phyloP scores from a whole-genome alignment of 2,888 invertebrate genomes.

The Pseudolycoriella hygida region DNA sequence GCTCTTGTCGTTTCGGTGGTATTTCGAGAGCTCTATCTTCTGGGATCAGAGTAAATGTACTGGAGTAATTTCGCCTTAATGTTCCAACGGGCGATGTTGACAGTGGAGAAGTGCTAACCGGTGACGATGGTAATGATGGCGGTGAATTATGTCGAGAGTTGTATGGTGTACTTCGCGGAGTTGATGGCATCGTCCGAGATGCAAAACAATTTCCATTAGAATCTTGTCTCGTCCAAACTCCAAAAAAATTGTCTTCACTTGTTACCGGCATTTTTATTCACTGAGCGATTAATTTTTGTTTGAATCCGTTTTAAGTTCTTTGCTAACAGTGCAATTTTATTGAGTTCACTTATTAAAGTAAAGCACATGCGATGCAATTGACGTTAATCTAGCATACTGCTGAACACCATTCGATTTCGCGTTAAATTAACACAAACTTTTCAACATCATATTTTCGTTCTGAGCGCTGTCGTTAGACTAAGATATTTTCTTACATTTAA shows the following conservation, averaged over 20 bases:
- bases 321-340: too few species aligned
- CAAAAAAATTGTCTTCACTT: constrained; percentile 10
- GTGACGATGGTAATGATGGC: constrained; percentile 20
- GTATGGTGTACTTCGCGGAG: constrained; percentile 10
- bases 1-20: constrained; percentile 27
- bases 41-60: constrained; percentile 38
- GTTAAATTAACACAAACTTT: too few species aligned
- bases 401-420: too few species aligned
- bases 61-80: constrained; percentile 35
- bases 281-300: too few species aligned
- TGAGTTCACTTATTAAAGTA: too few species aligned
- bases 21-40: constrained; percentile 36
- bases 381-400: too few species aligned
- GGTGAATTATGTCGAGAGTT: constrained; percentile 11
- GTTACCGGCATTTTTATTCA: constrained; percentile 11
- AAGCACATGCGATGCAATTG: too few species aligned
- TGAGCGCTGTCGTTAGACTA: constrained; percentile 3
- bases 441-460: too few species aligned
- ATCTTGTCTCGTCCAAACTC: constrained; percentile 11
- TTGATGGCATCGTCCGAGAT: constrained; percentile 7
- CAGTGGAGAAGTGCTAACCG: constrained; percentile 32
- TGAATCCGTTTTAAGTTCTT: too few species aligned
- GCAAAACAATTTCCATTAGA: constrained; percentile 4
- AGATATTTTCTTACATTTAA: constrained; percentile 11
- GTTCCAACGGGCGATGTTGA: constrained; percentile 39